These are phyloP conservation scores for Girardinus metallicus DNA, from an alignment of 2,797 vertebrate genomes.

Conservation along the genomic window DNA sequence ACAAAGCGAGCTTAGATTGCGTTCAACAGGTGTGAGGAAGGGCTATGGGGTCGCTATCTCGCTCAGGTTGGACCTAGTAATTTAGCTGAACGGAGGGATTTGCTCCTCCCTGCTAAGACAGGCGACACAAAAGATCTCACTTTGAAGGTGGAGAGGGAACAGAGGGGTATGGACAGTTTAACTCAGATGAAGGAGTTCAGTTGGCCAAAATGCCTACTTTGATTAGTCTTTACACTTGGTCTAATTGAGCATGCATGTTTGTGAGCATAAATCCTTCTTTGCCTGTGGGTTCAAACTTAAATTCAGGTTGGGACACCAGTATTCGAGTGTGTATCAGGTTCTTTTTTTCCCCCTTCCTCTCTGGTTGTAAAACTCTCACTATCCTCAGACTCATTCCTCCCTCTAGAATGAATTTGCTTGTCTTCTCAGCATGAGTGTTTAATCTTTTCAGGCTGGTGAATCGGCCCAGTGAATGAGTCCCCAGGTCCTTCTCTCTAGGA, in stretches of 20 bases:
- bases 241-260: constrained; percentile 80
- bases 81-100: constrained; percentile 79
- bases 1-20: constrained; percentile 60
- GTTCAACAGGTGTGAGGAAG: constrained; percentile 79
- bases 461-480: constrained; percentile 98
- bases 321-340: constrained; percentile 63
- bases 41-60: constrained; percentile 83
- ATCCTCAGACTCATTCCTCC: constrained; percentile 91
- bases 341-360: constrained; percentile 20
- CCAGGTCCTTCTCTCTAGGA: constrained; percentile 95
- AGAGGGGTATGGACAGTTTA: constrained; percentile 77
- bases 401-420: constrained; percentile 98
- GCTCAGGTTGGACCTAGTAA: constrained; percentile 82
- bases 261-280: constrained; percentile 53
- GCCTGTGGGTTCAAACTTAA: constrained; percentile 49
- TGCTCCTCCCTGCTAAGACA: constrained; percentile 79
- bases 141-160: constrained; percentile 76
- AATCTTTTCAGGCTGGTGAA: constrained; percentile 99
- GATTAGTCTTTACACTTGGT: constrained; percentile 79
- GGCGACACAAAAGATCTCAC: constrained; percentile 78
- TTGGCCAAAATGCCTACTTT: constrained; percentile 79
- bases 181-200: constrained; percentile 80
- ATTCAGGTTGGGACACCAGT: constrained; percentile 61
- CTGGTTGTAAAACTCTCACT: constrained; percentile 68
- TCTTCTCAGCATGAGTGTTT: constrained; percentile 99